A percentile compares a stretch with the other conserved stretches of the same genome.
Evolutionary conservation across 1,140 invertebrate species (phyloP).

Genomic region (Pseudomyrmex dendroicus): DNA sequence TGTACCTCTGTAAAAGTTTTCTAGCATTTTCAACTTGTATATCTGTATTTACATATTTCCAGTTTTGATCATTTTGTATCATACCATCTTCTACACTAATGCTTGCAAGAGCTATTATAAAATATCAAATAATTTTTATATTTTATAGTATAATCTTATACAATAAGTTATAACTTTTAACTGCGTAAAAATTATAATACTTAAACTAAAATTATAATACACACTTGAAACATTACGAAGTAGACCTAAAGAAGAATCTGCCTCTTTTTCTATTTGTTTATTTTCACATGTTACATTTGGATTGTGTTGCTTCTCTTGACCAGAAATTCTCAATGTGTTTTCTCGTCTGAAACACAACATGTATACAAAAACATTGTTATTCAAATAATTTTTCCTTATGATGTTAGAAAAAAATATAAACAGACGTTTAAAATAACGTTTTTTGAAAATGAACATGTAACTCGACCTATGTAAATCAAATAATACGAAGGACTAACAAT

Average conservation of each 20-base stretch:
- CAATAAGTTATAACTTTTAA: not conserved
- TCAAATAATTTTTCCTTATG: not conserved
- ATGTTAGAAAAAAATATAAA: not conserved
- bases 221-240: constrained; percentile 76
- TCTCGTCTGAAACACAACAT: constrained; percentile 52
- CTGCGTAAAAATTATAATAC: not conserved
- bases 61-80: constrained; percentile 37
- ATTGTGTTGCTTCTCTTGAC: constrained; percentile 18
- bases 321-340: constrained; percentile 12
- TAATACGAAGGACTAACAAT: no score
- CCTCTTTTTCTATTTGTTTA: constrained; percentile 22
- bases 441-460: not conserved
- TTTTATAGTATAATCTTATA: no score
- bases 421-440: not conserved
- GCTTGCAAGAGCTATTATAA: constrained; percentile 47
- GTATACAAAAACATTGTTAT: not conserved
- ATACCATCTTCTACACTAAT: constrained; percentile 36
- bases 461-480: no score
- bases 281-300: constrained; percentile 8
- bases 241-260: constrained; percentile 75
- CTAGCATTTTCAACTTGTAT: constrained; percentile 75
- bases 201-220: constrained; percentile 48
- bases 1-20: constrained; percentile 75
- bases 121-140: constrained; percentile 1
- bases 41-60: constrained; percentile 54